Conservation (phyloP, 2,888 invertebrate genomes). For the Pseudanteris insignis region DNA sequence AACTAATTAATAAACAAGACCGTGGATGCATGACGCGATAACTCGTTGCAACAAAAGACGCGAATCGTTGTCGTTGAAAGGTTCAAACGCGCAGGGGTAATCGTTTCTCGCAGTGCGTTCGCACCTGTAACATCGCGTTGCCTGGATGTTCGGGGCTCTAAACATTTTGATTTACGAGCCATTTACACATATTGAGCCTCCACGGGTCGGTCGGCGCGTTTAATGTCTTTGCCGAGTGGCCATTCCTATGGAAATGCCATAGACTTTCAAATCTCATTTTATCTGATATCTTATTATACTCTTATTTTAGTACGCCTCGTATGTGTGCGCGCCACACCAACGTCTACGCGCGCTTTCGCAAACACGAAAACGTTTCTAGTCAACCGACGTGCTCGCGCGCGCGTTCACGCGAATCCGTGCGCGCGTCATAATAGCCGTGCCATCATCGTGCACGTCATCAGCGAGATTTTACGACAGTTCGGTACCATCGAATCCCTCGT, state of each 20-base stretch:
- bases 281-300: slow-evolving; percentile 51
- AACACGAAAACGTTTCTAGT: slow-evolving; percentile 29
- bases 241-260: slow-evolving; percentile 51
- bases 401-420: no score
- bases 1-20: no score
- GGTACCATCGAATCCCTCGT: slow-evolving; percentile 35
- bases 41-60: no score
- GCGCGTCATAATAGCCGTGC: slow-evolving; percentile 43
- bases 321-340: slow-evolving; percentile 30
- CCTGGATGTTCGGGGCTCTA: slow-evolving; percentile 45
- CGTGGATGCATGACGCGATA: no score
- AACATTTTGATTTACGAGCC: slow-evolving; percentile 51
- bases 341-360: slow-evolving; percentile 35
- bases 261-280: slow-evolving; percentile 49
- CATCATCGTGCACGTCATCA: slow-evolving; percentile 37
- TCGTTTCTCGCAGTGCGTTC: slow-evolving; percentile 45
- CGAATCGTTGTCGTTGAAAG: no score
- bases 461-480: slow-evolving; percentile 41
- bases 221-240: slow-evolving; percentile 48
- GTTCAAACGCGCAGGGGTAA: slow-evolving; percentile 15
- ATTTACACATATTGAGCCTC: slow-evolving; percentile 49
- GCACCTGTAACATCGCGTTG: slow-evolving; percentile 48
- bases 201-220: slow-evolving; percentile 45
- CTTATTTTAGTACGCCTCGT: slow-evolving; percentile 41
- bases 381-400: no score